Evolutionary conservation across 1,140 invertebrate genomes (phyloP).

Genomic region (Cotesia chilonis): DNA sequence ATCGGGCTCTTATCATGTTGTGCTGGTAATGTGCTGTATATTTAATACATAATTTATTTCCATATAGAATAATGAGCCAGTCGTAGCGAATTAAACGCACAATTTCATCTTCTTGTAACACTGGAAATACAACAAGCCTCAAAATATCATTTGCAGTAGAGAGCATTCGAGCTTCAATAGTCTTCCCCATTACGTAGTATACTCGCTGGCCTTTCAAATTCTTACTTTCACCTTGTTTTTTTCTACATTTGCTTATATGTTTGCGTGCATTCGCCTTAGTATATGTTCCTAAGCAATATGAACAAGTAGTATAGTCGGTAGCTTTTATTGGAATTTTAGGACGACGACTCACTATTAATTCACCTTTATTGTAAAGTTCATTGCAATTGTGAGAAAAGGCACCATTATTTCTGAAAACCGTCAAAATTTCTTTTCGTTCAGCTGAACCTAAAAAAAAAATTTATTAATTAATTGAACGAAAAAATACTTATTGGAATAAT

Average conservation of each 20-base stretch:
- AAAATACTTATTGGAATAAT: no score
- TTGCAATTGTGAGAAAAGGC: no score
- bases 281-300: not conserved
- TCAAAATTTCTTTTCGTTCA: no score
- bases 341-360: no score
- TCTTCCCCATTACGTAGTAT: not conserved
- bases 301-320: not conserved
- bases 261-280: not conserved
- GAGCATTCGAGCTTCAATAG: slow-evolving; percentile 27
- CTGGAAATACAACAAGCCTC: slow-evolving; percentile 25
- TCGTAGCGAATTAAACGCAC: slow-evolving; percentile 36
- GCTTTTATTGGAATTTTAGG: no score
- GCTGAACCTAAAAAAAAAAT: no score
- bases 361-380: no score
- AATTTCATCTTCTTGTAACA: slow-evolving; percentile 33
- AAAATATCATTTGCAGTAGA: not conserved
- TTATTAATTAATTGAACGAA: no score
- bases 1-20: slow-evolving; percentile 30
- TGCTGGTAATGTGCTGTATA: slow-evolving; percentile 7
- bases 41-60: slow-evolving; percentile 35
- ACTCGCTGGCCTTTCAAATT: not conserved
- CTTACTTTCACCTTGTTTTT: not conserved
- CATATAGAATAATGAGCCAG: slow-evolving; percentile 33
- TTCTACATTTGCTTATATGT: not conserved
- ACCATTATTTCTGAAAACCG: no score